Evolutionary conservation across 2,113 vertebrate species (phyloP).

Genomic region (Albula glossodonta): DNA sequence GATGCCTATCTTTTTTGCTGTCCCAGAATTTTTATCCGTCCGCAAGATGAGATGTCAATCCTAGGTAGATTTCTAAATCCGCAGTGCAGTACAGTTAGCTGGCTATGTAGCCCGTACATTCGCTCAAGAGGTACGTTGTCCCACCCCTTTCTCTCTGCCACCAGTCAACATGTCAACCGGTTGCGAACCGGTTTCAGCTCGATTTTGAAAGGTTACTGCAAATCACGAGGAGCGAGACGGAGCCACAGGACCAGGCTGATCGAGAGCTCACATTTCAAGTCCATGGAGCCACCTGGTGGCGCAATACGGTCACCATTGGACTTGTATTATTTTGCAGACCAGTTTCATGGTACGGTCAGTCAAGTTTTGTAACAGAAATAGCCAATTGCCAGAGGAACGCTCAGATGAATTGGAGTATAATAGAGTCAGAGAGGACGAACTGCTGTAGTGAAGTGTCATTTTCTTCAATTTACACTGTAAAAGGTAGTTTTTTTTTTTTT

Average conservation of each 20-base stretch:
- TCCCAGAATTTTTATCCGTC: neutral
- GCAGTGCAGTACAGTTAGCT: neutral
- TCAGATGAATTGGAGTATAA: too few species aligned
- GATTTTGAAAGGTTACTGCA: constrained; percentile 24
- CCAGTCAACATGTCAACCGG: neutral
- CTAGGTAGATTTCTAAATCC: neutral
- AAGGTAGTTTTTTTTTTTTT: too few species aligned
- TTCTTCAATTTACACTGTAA: too few species aligned
- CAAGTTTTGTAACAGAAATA: too few species aligned
- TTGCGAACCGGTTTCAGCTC: constrained; percentile 40
- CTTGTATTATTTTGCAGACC: neutral
- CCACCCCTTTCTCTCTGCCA: neutral
- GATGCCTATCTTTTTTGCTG: neutral
- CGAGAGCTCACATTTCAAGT: neutral
- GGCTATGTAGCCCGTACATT: neutral
- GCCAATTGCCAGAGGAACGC: too few species aligned
- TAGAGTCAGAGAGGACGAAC: too few species aligned
- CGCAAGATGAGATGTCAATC: neutral
- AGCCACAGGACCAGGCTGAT: neutral
- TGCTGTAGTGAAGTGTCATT: too few species aligned
- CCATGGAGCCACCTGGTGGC: constrained; percentile 8
- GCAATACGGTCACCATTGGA: neutral
- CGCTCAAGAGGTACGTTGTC: neutral
- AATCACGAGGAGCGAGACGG: neutral
- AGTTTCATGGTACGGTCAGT: too few species aligned